Evolutionary conservation across 1,140 invertebrate genomes (phyloP), one percentile per base, ranked within the genome.

Genomic region (Brachionus calyciflorus): DNA sequence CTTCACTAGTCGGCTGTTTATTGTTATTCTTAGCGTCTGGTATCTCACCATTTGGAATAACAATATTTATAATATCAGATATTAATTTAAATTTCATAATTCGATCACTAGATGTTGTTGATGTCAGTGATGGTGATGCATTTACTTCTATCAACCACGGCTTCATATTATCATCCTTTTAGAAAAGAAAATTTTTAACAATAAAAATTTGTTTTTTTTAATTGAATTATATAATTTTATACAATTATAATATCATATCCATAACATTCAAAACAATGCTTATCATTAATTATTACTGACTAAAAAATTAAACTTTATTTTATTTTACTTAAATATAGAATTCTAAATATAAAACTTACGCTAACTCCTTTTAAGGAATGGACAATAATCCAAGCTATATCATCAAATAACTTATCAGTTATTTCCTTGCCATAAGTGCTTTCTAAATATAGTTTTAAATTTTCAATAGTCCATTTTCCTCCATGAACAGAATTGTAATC

Each of bases 71-170:
- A 76, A 96, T 93, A 83, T 96, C 96, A 81, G 94, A 93, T 76
- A 98, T 94, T 12, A 98, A 84, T 86, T 94, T 95, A 81, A 95
- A 93, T 82, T 98, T 98, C 77, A 97, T 87, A 80, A 97, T 95
- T 79, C 94, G 87, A 84, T 98, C 95, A 83, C 93, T 96, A 0
- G 93, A 91, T 0, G 94, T 98, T 0, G 94, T 98, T 0, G 93
- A 94, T 2, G 92, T 93, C 0, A 97, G 83, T 0, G 94, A 96
- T 0, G 95, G 94, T 0, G 94, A 96, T 0, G 94, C 93, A 82
- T 98, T 98, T 0, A 95, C 91, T 80, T 85, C 84, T 68, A 85
- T 84, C 26, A 86, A 69, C 84, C 84, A 86, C 19, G 85, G 85
- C 75, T 85, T 86, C 21, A 86, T 69, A 77, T 83, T 85, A 79